Conservation (phyloP, 2,888 invertebrate genomes). For the Pristionchus fissidentatus region DNA sequence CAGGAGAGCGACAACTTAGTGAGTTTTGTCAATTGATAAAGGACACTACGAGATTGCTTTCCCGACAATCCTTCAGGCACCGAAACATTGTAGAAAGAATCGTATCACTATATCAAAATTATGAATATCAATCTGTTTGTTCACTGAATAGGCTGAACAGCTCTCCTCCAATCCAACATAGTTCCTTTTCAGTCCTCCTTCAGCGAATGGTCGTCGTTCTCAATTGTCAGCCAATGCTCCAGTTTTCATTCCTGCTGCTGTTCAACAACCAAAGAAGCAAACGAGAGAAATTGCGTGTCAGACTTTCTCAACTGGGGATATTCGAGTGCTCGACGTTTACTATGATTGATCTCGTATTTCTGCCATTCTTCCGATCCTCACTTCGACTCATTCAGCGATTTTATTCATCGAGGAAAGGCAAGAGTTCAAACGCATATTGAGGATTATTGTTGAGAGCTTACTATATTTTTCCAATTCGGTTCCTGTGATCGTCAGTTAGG, state of each 20-base stretch:
- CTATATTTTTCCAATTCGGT: slow-evolving; percentile 11
- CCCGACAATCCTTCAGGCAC: neutral
- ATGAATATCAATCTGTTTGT: no score
- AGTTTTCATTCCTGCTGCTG: slow-evolving; percentile 36
- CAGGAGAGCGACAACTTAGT: no score
- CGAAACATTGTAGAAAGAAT: no score
- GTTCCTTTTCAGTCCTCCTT: slow-evolving; percentile 30
- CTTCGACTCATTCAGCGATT: neutral
- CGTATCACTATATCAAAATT: no score
- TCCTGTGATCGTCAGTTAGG: neutral
- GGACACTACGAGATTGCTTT: no score
- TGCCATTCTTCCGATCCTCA: no score
- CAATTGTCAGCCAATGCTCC: slow-evolving; percentile 36
- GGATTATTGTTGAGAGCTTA: neutral
- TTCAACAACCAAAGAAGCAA: slow-evolving; percentile 56
- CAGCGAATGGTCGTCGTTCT: slow-evolving; percentile 42
- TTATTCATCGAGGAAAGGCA: no score
- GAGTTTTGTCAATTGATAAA: no score
- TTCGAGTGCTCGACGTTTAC: slow-evolving; percentile 79
- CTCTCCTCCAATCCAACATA: neutral
- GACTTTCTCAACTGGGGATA: slow-evolving; percentile 75
- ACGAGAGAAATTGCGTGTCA: slow-evolving; percentile 71
- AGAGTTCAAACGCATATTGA: neutral
- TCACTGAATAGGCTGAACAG: no score
- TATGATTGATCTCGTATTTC: slow-evolving; percentile 68